Conservation (phyloP, 1,140 invertebrate genomes). For the Ips nitidus region DNA sequence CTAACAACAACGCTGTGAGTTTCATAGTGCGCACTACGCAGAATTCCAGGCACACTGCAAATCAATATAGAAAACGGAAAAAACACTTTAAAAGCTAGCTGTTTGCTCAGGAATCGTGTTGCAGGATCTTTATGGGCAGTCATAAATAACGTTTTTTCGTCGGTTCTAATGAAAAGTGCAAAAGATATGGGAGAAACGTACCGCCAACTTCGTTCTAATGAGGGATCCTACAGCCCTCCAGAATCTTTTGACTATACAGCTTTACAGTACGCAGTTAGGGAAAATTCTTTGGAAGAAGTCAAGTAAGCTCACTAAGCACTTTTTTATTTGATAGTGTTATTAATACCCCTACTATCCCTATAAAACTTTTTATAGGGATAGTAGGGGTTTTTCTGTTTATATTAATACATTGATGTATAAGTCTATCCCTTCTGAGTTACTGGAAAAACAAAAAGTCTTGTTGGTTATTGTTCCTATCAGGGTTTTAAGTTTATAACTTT, state of each 20-base stretch:
- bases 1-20: no score
- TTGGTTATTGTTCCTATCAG: not conserved
- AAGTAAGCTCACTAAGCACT: constrained; percentile 31
- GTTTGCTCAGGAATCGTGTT: not conserved
- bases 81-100: not conserved
- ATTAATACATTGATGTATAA: not conserved
- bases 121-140: no score
- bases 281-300: constrained; percentile 46
- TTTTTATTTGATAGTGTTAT: not conserved
- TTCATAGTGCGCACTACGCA: no score
- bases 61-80: not conserved
- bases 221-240: constrained; percentile 42
- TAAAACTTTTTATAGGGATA: no score
- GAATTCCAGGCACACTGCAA: not conserved
- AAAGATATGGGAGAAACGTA: no score
- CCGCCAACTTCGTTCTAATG: no score
- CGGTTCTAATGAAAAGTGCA: no score
- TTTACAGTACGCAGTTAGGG: constrained; percentile 45
- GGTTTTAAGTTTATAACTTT: constrained; percentile 1
- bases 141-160: no score
- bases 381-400: not conserved
- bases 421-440: not conserved
- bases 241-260: constrained; percentile 45
- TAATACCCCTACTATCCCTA: not conserved
- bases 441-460: not conserved